Base-by-base conservation (phyloP, 2,797 vertebrate genomes). In the Arremon aurantiirostris region DNA sequence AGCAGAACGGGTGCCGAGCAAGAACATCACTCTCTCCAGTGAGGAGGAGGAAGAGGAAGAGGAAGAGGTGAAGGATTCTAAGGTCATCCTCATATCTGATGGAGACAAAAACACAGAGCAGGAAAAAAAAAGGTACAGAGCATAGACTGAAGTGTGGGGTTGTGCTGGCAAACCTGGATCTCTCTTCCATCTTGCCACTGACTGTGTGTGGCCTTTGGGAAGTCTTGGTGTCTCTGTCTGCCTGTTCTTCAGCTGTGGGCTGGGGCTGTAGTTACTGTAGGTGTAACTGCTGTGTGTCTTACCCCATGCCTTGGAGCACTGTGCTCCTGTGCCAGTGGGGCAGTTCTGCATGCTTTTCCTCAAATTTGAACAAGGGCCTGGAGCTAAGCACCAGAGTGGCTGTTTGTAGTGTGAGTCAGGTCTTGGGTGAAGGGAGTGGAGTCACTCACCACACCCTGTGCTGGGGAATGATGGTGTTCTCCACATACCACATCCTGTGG, bases 41-140 rank as follows among this genome's bases (percentile, higher is more conserved):
- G 99, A 99, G 34, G 99, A 99, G 49, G 99, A 98, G 28, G 98
- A 95, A 9, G 99, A 98, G 28, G 98, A 95, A 9, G 99, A 98
- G 32, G 98, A 95, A 12, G 94, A 84, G 27, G 65, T 68, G 32
- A 94, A 66, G 55, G 79, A 68, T 79, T 82, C 77, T 18, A 56
- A 42, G 35, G 94, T 95, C 6, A 6, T 90, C 2, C 37, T 96
- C 59, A 55, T 85, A 39, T 93, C 89, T 39, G 96, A 98, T 81
- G 97, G 97, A 78, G 97, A 98, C 42, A 60, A 98, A 44, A 96
- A 97, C 68, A 78, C 80, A 3, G 98, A 98, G 64, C 95, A 96
- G 8, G 98, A 97, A 47, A 96, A 97, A 12, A 98, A 97, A 81
- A 65, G 97, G 99, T 99, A 97, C 1, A 15, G 56, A 91, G 42